These are phyloP conservation scores for Danio choprae DNA, from an alignment of 2,797 vertebrate species.

Conservation along the genomic window DNA sequence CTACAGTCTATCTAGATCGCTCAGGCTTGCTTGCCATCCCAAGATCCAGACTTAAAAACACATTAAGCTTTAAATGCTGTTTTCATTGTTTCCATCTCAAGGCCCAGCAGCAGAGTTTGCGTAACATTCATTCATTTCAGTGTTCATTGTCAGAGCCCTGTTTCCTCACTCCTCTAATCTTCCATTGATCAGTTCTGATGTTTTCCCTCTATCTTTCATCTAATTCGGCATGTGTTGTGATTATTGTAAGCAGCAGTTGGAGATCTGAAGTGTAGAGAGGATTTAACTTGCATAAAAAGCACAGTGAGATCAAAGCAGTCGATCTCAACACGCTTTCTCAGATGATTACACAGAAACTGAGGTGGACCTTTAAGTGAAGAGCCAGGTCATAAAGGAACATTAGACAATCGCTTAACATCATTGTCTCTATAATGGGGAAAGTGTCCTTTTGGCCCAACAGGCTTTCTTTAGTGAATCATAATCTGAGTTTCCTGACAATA, in stretches of 20 bases:
- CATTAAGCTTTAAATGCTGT: too few relatives aligned
- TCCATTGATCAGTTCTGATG: slow-evolving; percentile 41
- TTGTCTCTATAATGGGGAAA: neutral
- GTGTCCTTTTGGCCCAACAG: neutral
- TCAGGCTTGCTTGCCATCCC: too few relatives aligned
- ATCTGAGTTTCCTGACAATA: neutral
- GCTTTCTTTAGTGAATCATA: neutral
- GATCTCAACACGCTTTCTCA: slow-evolving; percentile 24
- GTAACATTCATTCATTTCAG: slow-evolving; percentile 7
- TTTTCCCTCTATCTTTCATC: slow-evolving; percentile 33
- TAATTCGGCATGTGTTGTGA: slow-evolving; percentile 30
- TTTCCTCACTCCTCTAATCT: slow-evolving; percentile 38
- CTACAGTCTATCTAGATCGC: too few relatives aligned
- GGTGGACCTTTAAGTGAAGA: slow-evolving; percentile 20
- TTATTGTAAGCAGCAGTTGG: slow-evolving; percentile 41
- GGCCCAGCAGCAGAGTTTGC: slow-evolving; percentile 3
- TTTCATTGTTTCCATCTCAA: neutral
- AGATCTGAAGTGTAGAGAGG: slow-evolving; percentile 43
- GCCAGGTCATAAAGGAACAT: neutral
- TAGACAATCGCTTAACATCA: slow-evolving; percentile 18
- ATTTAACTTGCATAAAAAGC: slow-evolving; percentile 40
- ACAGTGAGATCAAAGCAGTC: slow-evolving; percentile 33
- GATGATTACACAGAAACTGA: slow-evolving; percentile 1
- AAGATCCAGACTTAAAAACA: too few relatives aligned
- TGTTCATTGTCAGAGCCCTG: slow-evolving; percentile 15